Conservation (phyloP, 2,113 vertebrate species). For the Oplegnathus fasciatus region DNA sequence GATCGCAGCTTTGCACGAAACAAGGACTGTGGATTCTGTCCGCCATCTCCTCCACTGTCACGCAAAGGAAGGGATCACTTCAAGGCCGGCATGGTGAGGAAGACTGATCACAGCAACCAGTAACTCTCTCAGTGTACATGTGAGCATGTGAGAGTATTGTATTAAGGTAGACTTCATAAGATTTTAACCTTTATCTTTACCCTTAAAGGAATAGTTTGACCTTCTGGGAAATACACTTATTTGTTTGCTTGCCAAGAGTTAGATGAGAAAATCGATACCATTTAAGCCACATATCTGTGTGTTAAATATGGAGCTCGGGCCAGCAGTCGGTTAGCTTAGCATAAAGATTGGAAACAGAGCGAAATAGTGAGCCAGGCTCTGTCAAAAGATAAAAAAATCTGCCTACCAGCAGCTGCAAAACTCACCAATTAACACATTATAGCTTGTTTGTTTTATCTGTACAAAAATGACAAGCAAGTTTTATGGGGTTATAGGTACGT, state of each 20-base stretch:
- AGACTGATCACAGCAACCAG: constrained; percentile 1
- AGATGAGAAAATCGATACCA: neutral
- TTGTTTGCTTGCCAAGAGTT: neutral
- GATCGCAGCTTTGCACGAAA: neutral
- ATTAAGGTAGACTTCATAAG: neutral
- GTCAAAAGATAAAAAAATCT: neutral
- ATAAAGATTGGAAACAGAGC: neutral
- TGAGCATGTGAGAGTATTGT: neutral
- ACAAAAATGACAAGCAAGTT: neutral
- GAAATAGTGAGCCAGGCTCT: neutral
- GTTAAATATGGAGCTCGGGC: neutral
- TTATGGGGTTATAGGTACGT: too few relatives aligned
- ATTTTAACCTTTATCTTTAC: neutral
- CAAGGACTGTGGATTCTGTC: too few relatives aligned
- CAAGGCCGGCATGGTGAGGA: neutral
- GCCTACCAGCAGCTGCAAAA: neutral
- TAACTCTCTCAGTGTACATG: neutral
- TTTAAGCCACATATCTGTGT: too few relatives aligned
- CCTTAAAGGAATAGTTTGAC: neutral
- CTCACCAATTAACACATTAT: neutral
- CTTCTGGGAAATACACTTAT: neutral
- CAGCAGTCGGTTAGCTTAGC: neutral
- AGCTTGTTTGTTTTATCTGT: neutral
- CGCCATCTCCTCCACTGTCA: too few relatives aligned
- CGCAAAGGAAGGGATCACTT: neutral